Evolutionary conservation across 2,113 vertebrate species (phyloP).

Genomic region (Myiozetetes cayanensis): DNA sequence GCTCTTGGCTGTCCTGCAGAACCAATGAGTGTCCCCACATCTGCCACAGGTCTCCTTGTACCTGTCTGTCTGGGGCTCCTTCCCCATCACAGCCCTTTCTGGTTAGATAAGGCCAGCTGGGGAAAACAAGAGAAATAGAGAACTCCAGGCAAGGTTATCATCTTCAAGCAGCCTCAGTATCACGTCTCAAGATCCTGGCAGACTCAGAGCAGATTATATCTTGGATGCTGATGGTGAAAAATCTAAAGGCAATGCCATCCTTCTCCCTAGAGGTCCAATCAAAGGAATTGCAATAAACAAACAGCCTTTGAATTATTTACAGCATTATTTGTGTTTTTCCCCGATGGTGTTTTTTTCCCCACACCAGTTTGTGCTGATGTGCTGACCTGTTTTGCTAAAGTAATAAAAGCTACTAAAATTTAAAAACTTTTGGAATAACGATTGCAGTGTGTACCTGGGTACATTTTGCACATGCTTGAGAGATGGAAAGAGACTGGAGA

Average conservation of each 20-base stretch:
- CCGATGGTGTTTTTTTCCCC: background rate
- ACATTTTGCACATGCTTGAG: accelerated
- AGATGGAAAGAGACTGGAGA: background rate
- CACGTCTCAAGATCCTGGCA: background rate
- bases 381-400: conserved; percentile 6
- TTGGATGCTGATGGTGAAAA: background rate
- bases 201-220: background rate
- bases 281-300: background rate
- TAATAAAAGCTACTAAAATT: conserved; percentile 33
- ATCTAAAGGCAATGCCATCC: background rate
- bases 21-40: accelerated
- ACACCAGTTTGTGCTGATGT: background rate
- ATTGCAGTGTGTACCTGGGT: background rate
- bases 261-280: background rate
- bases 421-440: background rate
- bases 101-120: background rate
- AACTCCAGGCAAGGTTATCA: background rate
- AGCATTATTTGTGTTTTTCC: background rate
- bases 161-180: background rate
- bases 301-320: conserved; percentile 23
- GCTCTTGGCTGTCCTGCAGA: background rate
- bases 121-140: background rate
- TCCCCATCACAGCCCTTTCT: accelerated
- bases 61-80: background rate
- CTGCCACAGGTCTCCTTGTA: accelerated